Evolutionary conservation across 37 sponge, comb jelly and placozoan genomes (phyloP).

Genomic region (Beroe ovata): DNA sequence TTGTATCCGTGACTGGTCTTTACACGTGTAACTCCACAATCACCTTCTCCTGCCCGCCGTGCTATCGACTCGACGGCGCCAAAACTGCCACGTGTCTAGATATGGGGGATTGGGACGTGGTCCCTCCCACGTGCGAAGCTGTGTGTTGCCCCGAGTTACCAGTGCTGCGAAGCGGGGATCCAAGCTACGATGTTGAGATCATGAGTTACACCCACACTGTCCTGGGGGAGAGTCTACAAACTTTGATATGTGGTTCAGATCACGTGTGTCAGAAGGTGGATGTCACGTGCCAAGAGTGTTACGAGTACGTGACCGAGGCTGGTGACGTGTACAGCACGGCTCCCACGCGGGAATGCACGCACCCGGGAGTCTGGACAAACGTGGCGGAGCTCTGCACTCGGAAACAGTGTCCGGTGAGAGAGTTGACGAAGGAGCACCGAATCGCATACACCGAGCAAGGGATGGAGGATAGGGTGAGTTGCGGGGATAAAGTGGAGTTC

Average conservation of each 20-base stretch:
- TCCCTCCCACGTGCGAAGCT: background rate
- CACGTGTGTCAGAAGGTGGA: slow-evolving; percentile 55
- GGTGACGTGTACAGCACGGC: background rate
- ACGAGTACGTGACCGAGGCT: background rate
- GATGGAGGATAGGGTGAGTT: background rate
- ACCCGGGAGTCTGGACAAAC: slow-evolving; percentile 18
- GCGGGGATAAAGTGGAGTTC: slow-evolving; percentile 27
- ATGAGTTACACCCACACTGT: background rate
- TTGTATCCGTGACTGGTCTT: background rate
- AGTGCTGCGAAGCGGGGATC: background rate
- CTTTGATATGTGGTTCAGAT: background rate
- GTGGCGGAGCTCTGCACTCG: background rate
- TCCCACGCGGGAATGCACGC: background rate
- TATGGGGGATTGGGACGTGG: background rate
- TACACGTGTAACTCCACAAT: slow-evolving; percentile 18
- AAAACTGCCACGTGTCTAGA: background rate
- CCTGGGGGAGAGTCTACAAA: background rate
- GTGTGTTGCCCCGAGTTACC: slow-evolving; percentile 28
- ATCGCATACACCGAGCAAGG: background rate
- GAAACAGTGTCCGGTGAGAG: background rate
- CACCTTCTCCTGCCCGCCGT: slow-evolving; percentile 46
- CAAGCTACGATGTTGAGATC: slow-evolving; percentile 10
- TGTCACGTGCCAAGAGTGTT: slow-evolving; percentile 14
- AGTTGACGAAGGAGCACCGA: background rate
- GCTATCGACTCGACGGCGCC: background rate